A percentile compares a stretch with the other conserved stretches of the same genome.
phyloP scores from a whole-genome alignment of 92 coral and sea anemone species.

The Pocillopora grandis region DNA sequence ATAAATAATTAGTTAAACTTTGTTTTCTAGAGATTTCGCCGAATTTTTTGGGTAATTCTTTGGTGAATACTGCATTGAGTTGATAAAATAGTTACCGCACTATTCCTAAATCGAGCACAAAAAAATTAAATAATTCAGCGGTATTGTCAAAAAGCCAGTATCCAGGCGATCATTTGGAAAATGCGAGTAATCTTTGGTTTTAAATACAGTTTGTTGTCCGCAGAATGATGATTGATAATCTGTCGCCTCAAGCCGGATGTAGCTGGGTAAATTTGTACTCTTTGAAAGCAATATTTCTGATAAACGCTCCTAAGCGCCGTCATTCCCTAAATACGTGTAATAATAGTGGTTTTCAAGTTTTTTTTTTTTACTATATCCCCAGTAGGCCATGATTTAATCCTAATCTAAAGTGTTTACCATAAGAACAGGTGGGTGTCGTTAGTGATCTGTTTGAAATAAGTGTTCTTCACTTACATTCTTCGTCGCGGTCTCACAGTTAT shows the following conservation, averaged over 20 bases:
- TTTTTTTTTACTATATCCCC: no score
- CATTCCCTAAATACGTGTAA: neutral
- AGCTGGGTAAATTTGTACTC: no score
- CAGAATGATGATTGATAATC: slow-evolving; percentile 10
- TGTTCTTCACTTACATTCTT: no score
- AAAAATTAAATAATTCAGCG: neutral
- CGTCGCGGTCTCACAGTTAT: no score
- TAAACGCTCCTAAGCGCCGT: neutral
- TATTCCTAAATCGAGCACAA: neutral
- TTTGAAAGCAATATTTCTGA: neutral
- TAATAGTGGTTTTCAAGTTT: neutral
- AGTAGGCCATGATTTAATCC: no score
- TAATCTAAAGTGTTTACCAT: no score
- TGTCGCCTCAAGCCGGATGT: slow-evolving; percentile 4
- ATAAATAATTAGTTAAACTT: neutral
- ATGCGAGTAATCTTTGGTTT: slow-evolving; percentile 2
- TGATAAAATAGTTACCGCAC: neutral
- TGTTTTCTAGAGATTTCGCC: neutral
- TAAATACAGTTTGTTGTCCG: slow-evolving; percentile 2
- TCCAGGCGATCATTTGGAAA: neutral
- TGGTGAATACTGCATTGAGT: neutral
- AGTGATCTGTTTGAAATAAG: no score
- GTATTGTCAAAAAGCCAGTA: neutral
- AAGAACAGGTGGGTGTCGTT: no score
- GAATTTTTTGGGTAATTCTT: neutral